Evolutionary conservation across 1,140 invertebrate genomes (phyloP).

Genomic region (Archivesica marissinica): DNA sequence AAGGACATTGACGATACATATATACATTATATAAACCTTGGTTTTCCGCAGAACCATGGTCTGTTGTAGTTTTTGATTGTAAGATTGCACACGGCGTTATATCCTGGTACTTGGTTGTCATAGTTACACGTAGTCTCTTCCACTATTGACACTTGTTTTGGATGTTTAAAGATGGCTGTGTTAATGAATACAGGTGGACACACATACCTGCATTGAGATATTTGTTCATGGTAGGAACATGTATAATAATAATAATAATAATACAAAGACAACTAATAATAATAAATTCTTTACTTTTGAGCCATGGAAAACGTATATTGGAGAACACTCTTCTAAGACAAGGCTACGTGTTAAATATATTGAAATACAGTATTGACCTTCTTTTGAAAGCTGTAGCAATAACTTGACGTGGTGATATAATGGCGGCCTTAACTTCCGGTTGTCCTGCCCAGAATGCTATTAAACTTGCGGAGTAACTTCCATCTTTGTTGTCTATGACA

Average conservation of each 20-base stretch:
- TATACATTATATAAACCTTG: no score
- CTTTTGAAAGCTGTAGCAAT: constrained; percentile 31
- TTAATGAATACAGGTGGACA: constrained; percentile 50
- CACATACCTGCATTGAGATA: constrained; percentile 44
- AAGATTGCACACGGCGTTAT: constrained; percentile 61
- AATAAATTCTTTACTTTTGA: no score
- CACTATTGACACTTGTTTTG: background rate
- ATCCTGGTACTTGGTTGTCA: constrained; percentile 49
- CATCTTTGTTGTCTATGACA: constrained; percentile 62
- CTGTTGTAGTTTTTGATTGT: constrained; percentile 55
- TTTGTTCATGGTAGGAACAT: no score
- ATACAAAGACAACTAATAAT: no score
- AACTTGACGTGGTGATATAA: constrained; percentile 53
- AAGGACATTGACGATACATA: no score
- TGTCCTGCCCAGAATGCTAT: constrained; percentile 59
- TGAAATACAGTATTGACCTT: no score
- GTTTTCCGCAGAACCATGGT: constrained; percentile 66
- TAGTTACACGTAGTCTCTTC: constrained; percentile 59
- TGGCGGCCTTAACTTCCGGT: constrained; percentile 40
- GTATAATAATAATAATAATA: no score
- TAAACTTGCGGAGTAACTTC: constrained; percentile 62
- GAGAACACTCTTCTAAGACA: no score
- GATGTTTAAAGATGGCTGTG: constrained; percentile 47
- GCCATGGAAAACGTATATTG: no score
- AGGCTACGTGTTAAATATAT: no score